Evolutionary conservation across 2,888 invertebrate genomes (phyloP).

Genomic region (Ctena decussata): DNA sequence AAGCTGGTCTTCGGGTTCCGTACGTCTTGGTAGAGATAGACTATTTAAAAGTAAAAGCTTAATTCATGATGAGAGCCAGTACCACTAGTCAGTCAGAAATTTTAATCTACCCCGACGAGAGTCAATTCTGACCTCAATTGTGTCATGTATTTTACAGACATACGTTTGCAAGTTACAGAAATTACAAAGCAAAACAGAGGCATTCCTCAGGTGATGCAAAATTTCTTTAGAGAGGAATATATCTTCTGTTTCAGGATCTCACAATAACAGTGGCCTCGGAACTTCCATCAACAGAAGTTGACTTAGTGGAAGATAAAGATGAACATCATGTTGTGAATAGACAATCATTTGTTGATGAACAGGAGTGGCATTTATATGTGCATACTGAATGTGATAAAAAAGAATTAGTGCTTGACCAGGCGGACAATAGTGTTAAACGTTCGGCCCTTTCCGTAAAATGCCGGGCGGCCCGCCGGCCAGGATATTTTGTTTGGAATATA

Average conservation of each 20-base stretch:
- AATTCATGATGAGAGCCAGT: no score
- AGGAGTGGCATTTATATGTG: slow-evolving; percentile 85
- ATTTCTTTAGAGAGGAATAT: no score
- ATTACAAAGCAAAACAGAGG: no score
- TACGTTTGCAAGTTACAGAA: no score
- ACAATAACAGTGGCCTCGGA: slow-evolving; percentile 84
- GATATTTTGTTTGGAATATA: slow-evolving; percentile 86
- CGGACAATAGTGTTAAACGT: slow-evolving; percentile 83
- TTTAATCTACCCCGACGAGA: no score
- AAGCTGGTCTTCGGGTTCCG: no score
- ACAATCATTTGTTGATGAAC: slow-evolving; percentile 85
- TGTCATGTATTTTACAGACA: no score
- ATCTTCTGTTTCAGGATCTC: slow-evolving; percentile 75
- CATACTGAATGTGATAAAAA: slow-evolving; percentile 83
- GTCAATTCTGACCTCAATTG: no score
- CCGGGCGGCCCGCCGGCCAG: slow-evolving; percentile 85
- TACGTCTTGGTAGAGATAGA: no score
- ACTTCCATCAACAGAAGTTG: slow-evolving; percentile 79
- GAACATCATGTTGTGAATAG: slow-evolving; percentile 84
- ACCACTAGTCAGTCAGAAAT: no score
- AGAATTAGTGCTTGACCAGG: slow-evolving; percentile 84
- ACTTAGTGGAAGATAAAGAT: slow-evolving; percentile 80
- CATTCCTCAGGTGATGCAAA: no score
- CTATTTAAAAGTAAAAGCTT: no score
- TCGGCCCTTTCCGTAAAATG: slow-evolving; percentile 85